phyloP scores from a whole-genome alignment of 2,113 vertebrate species.

The Dasypus novemcinctus region DNA sequence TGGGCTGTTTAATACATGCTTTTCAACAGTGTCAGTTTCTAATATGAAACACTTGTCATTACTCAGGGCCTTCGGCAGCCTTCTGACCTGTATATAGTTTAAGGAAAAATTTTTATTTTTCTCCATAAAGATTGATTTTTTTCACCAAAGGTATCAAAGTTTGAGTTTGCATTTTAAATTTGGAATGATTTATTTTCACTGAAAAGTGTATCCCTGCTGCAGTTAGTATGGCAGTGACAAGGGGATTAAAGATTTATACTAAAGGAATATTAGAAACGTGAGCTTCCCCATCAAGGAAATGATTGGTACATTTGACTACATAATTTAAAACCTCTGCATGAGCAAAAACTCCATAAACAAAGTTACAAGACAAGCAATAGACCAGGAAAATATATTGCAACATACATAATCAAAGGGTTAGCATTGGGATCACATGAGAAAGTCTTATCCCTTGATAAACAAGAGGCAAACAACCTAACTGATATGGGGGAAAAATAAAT shows the following conservation, averaged over 20 bases:
- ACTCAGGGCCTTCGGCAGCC: slow-evolving; percentile 15
- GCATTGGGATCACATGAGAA: background rate
- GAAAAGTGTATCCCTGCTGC: background rate
- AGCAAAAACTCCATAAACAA: background rate
- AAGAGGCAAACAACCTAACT: background rate
- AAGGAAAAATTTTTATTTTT: slow-evolving; percentile 49
- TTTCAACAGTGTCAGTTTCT: slow-evolving; percentile 28
- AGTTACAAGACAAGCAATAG: background rate
- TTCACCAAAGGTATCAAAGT: slow-evolving; percentile 45
- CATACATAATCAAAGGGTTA: background rate
- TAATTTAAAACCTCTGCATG: slow-evolving; percentile 10
- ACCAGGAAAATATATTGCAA: background rate
- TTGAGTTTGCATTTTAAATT: slow-evolving; percentile 65
- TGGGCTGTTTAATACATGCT: background rate
- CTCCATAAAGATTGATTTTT: slow-evolving; percentile 54
- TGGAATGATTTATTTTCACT: slow-evolving; percentile 64
- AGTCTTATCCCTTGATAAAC: background rate
- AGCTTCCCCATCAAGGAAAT: slow-evolving; percentile 19
- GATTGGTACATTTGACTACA: background rate
- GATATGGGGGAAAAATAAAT: background rate
- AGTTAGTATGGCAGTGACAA: background rate
- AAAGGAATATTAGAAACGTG: slow-evolving; percentile 37
- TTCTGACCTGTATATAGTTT: background rate
- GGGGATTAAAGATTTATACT: slow-evolving; percentile 11
- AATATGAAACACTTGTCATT: slow-evolving; percentile 3